These are phyloP conservation scores for Apocheima hispidaria DNA, from an alignment of 2,888 invertebrate genomes.

Conservation along the genomic window DNA sequence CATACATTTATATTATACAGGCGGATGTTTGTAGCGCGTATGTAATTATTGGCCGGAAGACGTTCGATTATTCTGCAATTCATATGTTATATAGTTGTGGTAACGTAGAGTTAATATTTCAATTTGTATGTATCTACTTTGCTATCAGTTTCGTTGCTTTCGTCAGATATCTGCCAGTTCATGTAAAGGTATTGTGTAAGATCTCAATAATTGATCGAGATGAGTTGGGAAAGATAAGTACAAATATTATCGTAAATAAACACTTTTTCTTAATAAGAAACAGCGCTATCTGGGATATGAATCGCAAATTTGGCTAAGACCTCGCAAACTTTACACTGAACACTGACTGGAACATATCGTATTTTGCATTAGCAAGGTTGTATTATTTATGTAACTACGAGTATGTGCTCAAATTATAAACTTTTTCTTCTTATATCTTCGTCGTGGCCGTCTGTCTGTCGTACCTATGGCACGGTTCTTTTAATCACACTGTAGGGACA, in stretches of 20 bases:
- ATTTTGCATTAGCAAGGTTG: background rate
- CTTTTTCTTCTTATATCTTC: too few relatives aligned
- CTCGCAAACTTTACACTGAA: background rate
- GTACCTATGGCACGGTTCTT: too few relatives aligned
- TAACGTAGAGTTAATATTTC: conserved; percentile 26
- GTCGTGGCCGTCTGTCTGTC: too few relatives aligned
- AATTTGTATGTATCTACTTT: conserved; percentile 17
- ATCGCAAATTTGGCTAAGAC: background rate
- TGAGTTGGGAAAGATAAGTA: background rate
- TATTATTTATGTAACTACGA: background rate
- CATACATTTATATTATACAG: conserved; percentile 42
- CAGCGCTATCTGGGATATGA: too few relatives aligned
- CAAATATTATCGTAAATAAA: background rate
- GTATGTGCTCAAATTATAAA: background rate
- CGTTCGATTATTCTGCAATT: conserved; percentile 60
- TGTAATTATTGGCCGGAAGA: conserved; percentile 64
- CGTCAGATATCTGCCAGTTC: background rate
- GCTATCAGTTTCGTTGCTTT: conserved; percentile 12
- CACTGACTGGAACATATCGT: background rate
- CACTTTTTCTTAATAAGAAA: too few relatives aligned
- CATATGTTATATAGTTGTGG: conserved; percentile 29
- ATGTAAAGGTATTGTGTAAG: background rate
- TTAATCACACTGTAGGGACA: too few relatives aligned
- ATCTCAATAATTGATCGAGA: background rate
- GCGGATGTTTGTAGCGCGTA: conserved; percentile 48